These are phyloP conservation scores for Pseudomyrmex gracilis DNA, from an alignment of 1,140 invertebrate species.

Conservation along the genomic window DNA sequence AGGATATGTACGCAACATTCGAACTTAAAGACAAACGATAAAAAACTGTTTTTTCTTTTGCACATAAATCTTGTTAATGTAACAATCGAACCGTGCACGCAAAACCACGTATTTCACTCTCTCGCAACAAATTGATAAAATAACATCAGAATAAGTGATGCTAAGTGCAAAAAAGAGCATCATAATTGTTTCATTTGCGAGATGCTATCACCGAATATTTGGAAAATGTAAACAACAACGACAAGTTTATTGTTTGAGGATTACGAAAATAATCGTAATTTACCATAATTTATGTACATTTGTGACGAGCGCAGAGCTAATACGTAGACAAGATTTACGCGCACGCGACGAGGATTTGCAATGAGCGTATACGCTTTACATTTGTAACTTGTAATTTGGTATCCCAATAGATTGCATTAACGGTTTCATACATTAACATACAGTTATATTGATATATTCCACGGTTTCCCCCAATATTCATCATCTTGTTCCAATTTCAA, in stretches of 20 bases:
- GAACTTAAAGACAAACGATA: neutral
- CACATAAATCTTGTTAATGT: neutral
- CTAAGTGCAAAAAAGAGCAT: neutral
- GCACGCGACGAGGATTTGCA: constrained; percentile 38
- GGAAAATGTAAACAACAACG: neutral
- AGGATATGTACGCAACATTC: neutral
- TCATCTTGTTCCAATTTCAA: too few relatives aligned
- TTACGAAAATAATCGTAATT: constrained; percentile 21
- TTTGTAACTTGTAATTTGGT: constrained; percentile 43
- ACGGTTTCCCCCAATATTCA: neutral
- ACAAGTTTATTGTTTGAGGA: constrained; percentile 17
- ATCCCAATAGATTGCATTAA: constrained; percentile 41
- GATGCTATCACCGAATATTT: neutral
- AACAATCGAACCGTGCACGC: neutral
- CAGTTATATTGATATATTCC: constrained; percentile 26
- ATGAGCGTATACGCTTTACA: constrained; percentile 24
- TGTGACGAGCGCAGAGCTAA: constrained; percentile 16
- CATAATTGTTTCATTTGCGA: neutral
- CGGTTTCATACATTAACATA: constrained; percentile 10
- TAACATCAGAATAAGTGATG: constrained; percentile 1
- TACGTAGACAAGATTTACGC: constrained; percentile 44
- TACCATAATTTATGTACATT: constrained; percentile 44
- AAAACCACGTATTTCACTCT: neutral
- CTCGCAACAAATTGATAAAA: neutral
- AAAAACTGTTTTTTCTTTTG: neutral